Percentiles rank a stretch among this genome's conserved stretches.
Evolutionary conservation across 2,113 vertebrate genomes (phyloP).

Genomic region (Scomber japonicus): DNA sequence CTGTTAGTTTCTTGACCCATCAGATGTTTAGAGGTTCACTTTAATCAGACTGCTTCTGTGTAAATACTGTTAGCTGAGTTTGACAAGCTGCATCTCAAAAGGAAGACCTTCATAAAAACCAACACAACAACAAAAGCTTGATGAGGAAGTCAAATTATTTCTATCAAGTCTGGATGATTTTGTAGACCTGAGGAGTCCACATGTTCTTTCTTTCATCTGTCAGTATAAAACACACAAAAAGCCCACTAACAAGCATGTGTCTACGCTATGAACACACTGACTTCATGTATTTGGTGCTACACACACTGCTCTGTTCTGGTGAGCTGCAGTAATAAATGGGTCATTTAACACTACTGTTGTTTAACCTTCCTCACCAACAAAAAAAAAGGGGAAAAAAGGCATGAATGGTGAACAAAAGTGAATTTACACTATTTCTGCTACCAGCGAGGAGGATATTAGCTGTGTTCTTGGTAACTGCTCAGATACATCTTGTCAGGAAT

Average conservation of each 20-base stretch:
- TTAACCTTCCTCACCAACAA: too few species aligned
- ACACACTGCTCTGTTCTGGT: background rate
- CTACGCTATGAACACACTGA: background rate
- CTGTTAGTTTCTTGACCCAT: background rate
- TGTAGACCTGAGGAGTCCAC: background rate
- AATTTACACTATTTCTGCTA: background rate
- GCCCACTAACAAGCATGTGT: background rate
- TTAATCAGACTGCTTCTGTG: background rate
- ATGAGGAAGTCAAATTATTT: background rate
- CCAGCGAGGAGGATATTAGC: too few species aligned
- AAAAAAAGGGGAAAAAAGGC: too few species aligned
- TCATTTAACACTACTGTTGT: background rate
- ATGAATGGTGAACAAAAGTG: too few species aligned
- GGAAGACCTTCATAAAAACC: background rate
- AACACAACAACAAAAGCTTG: background rate
- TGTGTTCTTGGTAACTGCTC: background rate
- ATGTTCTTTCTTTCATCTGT: background rate
- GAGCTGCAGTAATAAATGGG: background rate
- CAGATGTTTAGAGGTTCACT: background rate
- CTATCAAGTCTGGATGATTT: background rate
- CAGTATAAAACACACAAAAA: too few species aligned
- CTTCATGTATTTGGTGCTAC: background rate
- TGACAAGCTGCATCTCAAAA: background rate
- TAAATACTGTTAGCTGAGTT: background rate
- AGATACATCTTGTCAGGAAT: fast-evolving